Base-by-base conservation (phyloP, 2,797 vertebrate species). In the Pteronotus mesoamericanus region DNA sequence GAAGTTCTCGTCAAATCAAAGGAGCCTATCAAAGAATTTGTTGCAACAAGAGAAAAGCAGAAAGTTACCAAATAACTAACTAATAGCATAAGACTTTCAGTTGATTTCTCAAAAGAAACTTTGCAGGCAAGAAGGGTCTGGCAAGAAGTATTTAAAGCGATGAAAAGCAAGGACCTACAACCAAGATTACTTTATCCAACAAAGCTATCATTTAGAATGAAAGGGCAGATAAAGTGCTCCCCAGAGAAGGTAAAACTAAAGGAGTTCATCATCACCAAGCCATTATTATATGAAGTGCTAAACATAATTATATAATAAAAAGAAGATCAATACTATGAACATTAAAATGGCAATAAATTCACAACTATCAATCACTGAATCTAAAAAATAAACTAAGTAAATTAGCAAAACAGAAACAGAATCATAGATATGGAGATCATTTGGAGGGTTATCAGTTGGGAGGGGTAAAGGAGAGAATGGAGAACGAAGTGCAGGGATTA, bases 1-100 rank as follows among this genome's bases (percentile, higher is more conserved):
- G n/a, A 96, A 26, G 29, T 74, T 82, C 55, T 86, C 91, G 94
- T 92, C 39, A 92, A 94, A 90, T 55, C 24, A 44, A 96, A 87
- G 22, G 37, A 32, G 32, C n/a, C n/a, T 79, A 37, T 68, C 37
- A 88, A 94, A 94, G 10, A 82, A 78, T 39, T 83, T 34, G 39
- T 66, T 64, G 10, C 29, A 12, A 59, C 59, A 64, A 64, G 29
- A 64, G 7, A 59, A 59, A 59, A 59, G 57, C 26, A 29, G 10
- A 11, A 59, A 29, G 24, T 59, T 29, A 59, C 57, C n/a, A n/a
- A n/a, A n/a, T n/a, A n/a, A n/a, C n/a, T n/a, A n/a, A n/a, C n/a
- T n/a, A n/a, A n/a, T n/a, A n/a, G n/a, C 29, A 32, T 32, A 64
- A 15, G 59, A 64, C 59, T 64, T 14, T 64, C 29, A 64, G 59